phyloP scores from a whole-genome alignment of 1,140 invertebrate species.

The Phenacoccus solenopsis region DNA sequence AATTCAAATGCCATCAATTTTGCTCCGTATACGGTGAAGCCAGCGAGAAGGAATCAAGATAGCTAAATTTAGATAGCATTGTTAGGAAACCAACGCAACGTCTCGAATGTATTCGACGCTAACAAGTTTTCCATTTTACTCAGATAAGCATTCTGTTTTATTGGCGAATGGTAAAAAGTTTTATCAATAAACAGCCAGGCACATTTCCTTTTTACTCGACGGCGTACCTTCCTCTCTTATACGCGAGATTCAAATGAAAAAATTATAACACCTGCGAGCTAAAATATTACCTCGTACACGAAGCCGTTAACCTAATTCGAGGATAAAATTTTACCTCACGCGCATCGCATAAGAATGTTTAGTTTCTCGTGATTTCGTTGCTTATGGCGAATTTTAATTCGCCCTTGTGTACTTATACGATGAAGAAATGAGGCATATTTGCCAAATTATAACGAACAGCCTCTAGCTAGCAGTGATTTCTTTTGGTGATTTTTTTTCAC shows the following conservation, averaged over 20 bases:
- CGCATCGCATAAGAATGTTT: no score
- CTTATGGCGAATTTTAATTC: no score
- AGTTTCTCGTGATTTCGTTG: no score
- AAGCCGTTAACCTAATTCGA: background rate
- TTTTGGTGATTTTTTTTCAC: no score
- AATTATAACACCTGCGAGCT: background rate
- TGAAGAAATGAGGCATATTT: no score
- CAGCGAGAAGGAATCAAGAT: background rate
- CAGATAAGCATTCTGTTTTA: conserved; percentile 2
- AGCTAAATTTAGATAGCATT: background rate
- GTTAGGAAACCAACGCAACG: background rate
- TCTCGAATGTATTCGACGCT: no score
- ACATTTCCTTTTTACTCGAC: background rate
- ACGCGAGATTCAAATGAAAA: no score
- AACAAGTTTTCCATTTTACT: background rate
- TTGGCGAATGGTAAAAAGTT: background rate
- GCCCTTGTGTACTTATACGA: no score
- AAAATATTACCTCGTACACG: background rate
- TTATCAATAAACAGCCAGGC: background rate
- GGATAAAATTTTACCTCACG: no score
- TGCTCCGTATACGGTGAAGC: background rate
- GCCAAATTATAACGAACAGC: no score
- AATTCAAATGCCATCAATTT: background rate
- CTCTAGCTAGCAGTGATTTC: no score
- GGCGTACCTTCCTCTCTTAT: no score